Evolutionary conservation across 2,797 vertebrate species (phyloP), one percentile per base, ranked within the genome.

Genomic region (Lycodopsis pacificus): DNA sequence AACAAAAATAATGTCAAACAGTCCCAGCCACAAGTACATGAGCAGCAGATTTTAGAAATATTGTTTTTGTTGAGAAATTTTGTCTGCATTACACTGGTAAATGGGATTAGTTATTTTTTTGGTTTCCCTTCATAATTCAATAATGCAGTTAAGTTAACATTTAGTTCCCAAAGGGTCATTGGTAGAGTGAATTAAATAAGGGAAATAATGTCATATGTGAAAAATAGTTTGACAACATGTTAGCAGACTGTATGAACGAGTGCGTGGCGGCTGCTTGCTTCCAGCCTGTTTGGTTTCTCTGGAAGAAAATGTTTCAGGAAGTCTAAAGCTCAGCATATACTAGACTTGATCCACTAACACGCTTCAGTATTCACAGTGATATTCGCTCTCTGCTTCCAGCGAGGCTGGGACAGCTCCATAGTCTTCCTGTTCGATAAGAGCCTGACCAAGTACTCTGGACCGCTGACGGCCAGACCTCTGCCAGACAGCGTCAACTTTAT

Each of bases 391-490:
- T 89, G 13, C 38, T 86, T 82, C 73, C 88, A 99, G 98, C 96
- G 94, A 89, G 98, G 98, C 76, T 99, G 97, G 97, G 98, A 99
- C 93, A 97, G 94, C 91, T 99, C 96, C 91, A 97, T 98, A 88
- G 97, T 99, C 51, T 99, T 98, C 92, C 94, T 99, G 72, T 99
- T 99, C 84, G 97, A 99, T 92, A 99, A 98, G 95, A 99, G 97
- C 92, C 95, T 96, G 79, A 97, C 95, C 78, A 96, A 97, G 79
- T 99, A 99, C 67, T 96, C 97, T 59, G 98, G 98, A 63, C 97
- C 98, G 0, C 97, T 99, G 88, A 97, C 96, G 82, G 96, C 97
- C 77, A 96, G 98, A 88, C 96, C 95, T 70, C 95, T 99, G 77
- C 98, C 98, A 79, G 97, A 99, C 76, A 98, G 96, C 79, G 98